These are phyloP conservation scores for Chymomyza amoena DNA, from an alignment of 2,888 invertebrate genomes.

Conservation along the genomic window DNA sequence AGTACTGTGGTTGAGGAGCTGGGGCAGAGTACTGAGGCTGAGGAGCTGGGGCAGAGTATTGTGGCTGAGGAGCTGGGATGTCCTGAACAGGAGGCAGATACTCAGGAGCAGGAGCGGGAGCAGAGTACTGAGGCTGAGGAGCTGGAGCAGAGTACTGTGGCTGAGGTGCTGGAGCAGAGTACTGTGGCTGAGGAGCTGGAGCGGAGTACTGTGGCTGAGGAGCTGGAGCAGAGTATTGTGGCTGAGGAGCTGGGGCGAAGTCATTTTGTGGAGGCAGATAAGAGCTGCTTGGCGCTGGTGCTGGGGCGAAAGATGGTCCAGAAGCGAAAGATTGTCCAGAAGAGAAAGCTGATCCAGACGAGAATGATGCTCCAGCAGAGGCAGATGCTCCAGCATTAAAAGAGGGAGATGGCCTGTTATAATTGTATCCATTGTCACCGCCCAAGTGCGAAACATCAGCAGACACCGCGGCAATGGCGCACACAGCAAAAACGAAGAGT, in stretches of 20 bases:
- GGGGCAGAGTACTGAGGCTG: conserved; percentile 25
- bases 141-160: conserved; percentile 27
- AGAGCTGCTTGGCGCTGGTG: no score
- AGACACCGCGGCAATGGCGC: conserved; percentile 57
- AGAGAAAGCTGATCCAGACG: background rate
- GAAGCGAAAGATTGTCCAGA: conserved; percentile 35
- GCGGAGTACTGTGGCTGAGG: conserved; percentile 7
- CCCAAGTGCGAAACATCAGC: conserved; percentile 65
- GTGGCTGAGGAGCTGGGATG: background rate
- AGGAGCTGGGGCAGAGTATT: conserved; percentile 7
- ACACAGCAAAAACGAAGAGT: conserved; percentile 63
- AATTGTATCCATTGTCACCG: conserved; percentile 46
- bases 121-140: conserved; percentile 23
- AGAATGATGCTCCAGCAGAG: conserved; percentile 39
- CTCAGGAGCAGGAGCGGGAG: conserved; percentile 25
- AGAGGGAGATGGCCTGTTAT: conserved; percentile 55
- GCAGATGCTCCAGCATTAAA: conserved; percentile 40
- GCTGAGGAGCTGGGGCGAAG: no score
- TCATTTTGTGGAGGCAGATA: no score
- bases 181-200: conserved; percentile 8
- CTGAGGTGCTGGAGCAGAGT: conserved; percentile 31
- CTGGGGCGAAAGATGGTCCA: conserved; percentile 14
- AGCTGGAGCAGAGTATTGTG: background rate
- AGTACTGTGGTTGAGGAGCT: conserved; percentile 33
- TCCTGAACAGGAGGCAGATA: conserved; percentile 9